These are phyloP conservation scores for Pseudochaenichthys georgianus DNA, from an alignment of 2,797 vertebrate species.

Conservation along the genomic window DNA sequence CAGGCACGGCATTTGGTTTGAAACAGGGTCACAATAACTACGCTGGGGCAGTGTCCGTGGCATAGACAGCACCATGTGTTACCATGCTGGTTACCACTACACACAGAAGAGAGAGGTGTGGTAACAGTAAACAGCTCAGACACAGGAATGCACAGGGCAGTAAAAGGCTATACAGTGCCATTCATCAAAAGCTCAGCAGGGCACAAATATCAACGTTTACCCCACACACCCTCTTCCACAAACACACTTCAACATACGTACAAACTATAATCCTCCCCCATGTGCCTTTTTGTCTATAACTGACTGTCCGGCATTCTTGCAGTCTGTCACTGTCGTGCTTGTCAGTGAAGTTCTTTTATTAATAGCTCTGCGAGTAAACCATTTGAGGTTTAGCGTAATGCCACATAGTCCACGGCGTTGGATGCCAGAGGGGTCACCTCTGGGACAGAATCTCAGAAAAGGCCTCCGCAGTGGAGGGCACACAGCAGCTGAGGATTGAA, in stretches of 20 bases:
- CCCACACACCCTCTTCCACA: constrained; percentile 52
- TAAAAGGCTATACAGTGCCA: constrained; percentile 67
- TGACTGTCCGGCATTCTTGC: constrained; percentile 41
- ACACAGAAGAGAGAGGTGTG: constrained; percentile 64
- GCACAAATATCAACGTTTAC: constrained; percentile 55
- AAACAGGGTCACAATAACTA: constrained; percentile 59
- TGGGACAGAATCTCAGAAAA: constrained; percentile 46
- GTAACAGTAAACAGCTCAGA: constrained; percentile 75
- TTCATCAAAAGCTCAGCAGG: constrained; percentile 69
- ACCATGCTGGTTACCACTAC: constrained; percentile 52
- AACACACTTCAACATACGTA: constrained; percentile 59
- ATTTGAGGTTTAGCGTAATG: constrained; percentile 73
- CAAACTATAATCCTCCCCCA: constrained; percentile 46
- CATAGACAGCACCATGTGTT: constrained; percentile 66
- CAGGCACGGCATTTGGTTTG: constrained; percentile 53
- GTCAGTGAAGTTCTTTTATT: constrained; percentile 68
- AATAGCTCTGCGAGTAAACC: constrained; percentile 78
- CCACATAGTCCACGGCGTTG: constrained; percentile 39
- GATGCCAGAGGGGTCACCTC: constrained; percentile 65
- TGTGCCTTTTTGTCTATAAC: constrained; percentile 44
- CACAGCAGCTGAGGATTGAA: constrained; percentile 52
- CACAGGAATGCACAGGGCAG: constrained; percentile 67
- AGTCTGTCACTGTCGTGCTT: constrained; percentile 48
- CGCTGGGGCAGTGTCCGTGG: constrained; percentile 55
- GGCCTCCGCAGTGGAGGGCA: constrained; percentile 10